Evolutionary conservation across 2,113 vertebrate genomes (phyloP).

Genomic region (Tragelaphus strepsiceros): DNA sequence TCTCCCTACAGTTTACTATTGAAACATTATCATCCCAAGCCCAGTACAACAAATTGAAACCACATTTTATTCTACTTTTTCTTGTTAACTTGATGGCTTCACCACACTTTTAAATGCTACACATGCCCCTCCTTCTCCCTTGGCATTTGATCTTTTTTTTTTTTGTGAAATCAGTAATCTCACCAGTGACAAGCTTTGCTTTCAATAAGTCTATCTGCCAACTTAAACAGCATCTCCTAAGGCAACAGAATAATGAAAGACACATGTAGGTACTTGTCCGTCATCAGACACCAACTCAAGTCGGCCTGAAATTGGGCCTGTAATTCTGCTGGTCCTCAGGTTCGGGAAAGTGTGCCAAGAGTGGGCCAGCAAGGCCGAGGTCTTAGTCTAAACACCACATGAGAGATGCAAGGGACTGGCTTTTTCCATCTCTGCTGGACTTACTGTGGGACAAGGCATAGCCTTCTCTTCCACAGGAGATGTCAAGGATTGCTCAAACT

Average conservation of each 20-base stretch:
- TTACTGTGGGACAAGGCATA: neutral
- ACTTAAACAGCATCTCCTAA: constrained; percentile 86
- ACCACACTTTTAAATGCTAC: constrained; percentile 68
- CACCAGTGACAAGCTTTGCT: constrained; percentile 82
- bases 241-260: constrained; percentile 87
- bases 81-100: constrained; percentile 73
- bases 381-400: neutral
- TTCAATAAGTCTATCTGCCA: constrained; percentile 87
- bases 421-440: neutral
- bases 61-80: constrained; percentile 73
- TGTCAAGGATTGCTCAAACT: constrained; percentile 1
- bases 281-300: constrained; percentile 72
- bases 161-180: constrained; percentile 81
- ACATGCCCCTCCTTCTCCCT: constrained; percentile 58
- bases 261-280: constrained; percentile 83
- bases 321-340: constrained; percentile 15
- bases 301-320: constrained; percentile 69
- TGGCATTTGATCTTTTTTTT: constrained; percentile 55
- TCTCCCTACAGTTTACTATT: constrained; percentile 44
- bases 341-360: neutral
- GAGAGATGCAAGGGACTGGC: neutral
- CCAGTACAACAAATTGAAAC: constrained; percentile 74
- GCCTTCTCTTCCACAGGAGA: neutral
- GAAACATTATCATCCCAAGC: constrained; percentile 67
- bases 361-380: neutral